phyloP scores from a whole-genome alignment of 2,888 invertebrate species.

The Cryptus viduatorius region DNA sequence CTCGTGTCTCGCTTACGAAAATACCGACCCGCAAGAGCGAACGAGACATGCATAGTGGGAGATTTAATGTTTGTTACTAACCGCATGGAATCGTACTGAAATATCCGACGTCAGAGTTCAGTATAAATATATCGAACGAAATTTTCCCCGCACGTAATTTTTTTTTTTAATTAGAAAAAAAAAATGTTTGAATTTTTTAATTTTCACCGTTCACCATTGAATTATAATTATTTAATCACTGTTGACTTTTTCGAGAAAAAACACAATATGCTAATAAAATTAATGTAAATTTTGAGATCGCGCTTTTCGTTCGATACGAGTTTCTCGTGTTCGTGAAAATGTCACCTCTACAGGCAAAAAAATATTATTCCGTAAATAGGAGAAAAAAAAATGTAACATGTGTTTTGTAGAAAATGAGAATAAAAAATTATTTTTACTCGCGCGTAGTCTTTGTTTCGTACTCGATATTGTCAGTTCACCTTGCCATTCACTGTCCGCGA shows the following conservation, averaged over 20 bases:
- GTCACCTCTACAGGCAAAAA: not conserved
- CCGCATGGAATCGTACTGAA: not conserved
- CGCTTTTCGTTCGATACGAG: not conserved
- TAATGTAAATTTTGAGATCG: not conserved
- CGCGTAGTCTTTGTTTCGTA: not conserved
- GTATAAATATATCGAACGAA: not conserved
- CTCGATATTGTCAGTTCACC: constrained; percentile 4
- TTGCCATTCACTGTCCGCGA: constrained; percentile 5
- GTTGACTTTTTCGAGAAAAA: not conserved
- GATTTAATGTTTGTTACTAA: constrained; percentile 5
- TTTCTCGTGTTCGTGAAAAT: not conserved
- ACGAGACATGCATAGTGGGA: not conserved
- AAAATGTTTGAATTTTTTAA: no score
- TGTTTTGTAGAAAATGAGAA: not conserved
- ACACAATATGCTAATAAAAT: not conserved
- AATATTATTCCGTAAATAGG: not conserved
- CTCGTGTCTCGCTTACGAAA: constrained; percentile 37
- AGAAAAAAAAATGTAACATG: not conserved
- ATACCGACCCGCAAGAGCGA: not conserved
- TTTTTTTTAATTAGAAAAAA: no score
- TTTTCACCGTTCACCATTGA: not conserved
- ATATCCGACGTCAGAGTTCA: not conserved
- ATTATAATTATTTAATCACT: not conserved
- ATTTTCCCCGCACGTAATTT: not conserved
- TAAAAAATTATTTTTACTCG: not conserved